Percentiles rank a stretch among this genome's conserved stretches.
phyloP scores from a whole-genome alignment of 2,888 invertebrate genomes.

The Mamestra brassicae region DNA sequence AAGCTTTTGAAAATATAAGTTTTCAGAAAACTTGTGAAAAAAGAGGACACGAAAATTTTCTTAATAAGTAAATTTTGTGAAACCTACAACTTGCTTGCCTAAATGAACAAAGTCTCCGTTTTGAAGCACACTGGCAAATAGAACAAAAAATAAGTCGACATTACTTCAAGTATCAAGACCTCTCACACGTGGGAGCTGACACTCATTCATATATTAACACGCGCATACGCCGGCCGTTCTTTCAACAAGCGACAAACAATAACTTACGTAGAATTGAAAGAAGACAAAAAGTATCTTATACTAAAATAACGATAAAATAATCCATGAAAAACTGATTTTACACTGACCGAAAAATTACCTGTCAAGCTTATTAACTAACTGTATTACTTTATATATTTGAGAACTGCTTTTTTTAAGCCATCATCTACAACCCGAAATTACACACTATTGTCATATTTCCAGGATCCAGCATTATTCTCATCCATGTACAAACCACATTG shows the following conservation, averaged over 20 bases:
- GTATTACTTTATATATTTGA: too few species aligned
- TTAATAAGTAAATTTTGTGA: too few species aligned
- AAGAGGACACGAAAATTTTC: too few species aligned
- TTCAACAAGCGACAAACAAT: constrained; percentile 31
- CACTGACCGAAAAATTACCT: not conserved
- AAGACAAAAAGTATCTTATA: not conserved
- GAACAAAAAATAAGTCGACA: not conserved
- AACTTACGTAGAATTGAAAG: constrained; percentile 25
- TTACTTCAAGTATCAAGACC: constrained; percentile 72
- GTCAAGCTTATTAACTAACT: too few species aligned
- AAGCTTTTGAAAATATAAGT: too few species aligned
- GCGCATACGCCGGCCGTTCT: constrained; percentile 69
- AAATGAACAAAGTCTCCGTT: not conserved
- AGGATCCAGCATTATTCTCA: too few species aligned
- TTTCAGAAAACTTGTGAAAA: too few species aligned
- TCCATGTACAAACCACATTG: too few species aligned
- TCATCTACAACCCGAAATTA: too few species aligned
- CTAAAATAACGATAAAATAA: not conserved
- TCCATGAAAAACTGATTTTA: too few species aligned
- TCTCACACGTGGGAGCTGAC: constrained; percentile 55
- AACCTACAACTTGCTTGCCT: not conserved
- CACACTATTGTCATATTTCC: too few species aligned
- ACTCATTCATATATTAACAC: constrained; percentile 80
- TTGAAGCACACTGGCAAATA: not conserved
- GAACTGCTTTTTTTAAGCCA: too few species aligned